Percentiles rank a stretch among this genome's conserved stretches.
Evolutionary conservation across 1,140 invertebrate genomes (phyloP).

Genomic region (Hyposmocoma kahamanoa): DNA sequence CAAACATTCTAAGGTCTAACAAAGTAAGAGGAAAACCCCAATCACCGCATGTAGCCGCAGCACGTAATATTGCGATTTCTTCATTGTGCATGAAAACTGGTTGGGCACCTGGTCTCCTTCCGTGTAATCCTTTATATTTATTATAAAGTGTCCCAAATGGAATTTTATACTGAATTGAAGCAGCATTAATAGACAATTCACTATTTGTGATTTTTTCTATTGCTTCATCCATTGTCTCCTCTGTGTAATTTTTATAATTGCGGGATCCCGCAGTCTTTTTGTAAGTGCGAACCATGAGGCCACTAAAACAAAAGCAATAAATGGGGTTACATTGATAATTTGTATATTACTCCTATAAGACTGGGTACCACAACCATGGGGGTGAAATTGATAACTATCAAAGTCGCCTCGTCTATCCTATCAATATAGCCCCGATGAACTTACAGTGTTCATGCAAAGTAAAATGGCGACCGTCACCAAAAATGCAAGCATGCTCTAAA

Average conservation of each 20-base stretch:
- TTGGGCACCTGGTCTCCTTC: no score
- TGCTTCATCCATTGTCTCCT: neutral
- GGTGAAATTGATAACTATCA: neutral
- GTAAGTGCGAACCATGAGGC: neutral
- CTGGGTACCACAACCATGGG: neutral
- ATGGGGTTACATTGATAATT: neutral
- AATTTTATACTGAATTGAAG: no score
- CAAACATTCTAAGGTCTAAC: conserved; percentile 8
- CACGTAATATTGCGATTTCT: no score
- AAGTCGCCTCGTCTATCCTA: neutral
- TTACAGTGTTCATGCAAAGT: no score
- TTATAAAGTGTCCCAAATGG: no score
- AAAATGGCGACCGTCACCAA: neutral
- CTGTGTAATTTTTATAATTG: neutral
- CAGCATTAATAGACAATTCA: no score
- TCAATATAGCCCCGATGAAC: no score
- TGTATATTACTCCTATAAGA: neutral
- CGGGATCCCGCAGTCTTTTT: neutral
- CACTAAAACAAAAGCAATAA: neutral
- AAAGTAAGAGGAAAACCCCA: conserved; percentile 11
- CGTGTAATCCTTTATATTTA: no score
- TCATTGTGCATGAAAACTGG: no score
- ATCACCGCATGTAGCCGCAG: no score
- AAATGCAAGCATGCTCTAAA: neutral
- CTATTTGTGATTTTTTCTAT: no score